These are phyloP conservation scores for Leptopilina drosophilae DNA, from an alignment of 2,888 invertebrate genomes.

Conservation along the genomic window DNA sequence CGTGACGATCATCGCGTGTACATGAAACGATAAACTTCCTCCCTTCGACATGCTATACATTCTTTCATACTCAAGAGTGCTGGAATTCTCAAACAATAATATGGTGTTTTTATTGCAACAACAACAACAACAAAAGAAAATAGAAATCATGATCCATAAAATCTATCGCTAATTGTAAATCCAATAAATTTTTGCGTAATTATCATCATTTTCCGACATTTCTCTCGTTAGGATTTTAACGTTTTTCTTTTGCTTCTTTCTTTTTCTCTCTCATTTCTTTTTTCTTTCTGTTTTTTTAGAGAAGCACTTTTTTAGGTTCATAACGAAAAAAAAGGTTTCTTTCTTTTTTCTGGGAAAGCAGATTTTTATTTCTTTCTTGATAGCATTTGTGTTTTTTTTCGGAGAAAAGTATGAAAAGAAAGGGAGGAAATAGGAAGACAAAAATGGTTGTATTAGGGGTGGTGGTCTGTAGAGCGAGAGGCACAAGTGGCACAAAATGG, in stretches of 20 bases:
- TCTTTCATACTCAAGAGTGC: not conserved
- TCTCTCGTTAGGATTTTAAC: too few relatives aligned
- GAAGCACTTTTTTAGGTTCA: too few relatives aligned
- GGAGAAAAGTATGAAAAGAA: not conserved
- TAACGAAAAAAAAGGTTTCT: too few relatives aligned
- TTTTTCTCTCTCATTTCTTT: too few relatives aligned
- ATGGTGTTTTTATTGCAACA: not conserved
- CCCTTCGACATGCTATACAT: conserved; percentile 31
- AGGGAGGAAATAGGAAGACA: conserved; percentile 21
- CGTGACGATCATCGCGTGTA: conserved; percentile 35
- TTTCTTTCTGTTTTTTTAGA: too few relatives aligned
- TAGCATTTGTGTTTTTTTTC: too few relatives aligned
- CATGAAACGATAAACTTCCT: conserved; percentile 35
- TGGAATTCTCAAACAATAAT: not conserved
- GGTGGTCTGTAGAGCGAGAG: conserved; percentile 49
- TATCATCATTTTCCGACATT: too few relatives aligned
- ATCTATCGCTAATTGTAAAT: not conserved
- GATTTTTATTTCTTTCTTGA: too few relatives aligned
- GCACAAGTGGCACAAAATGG: conserved; percentile 65
- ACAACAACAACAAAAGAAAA: not conserved
- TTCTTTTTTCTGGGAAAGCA: too few relatives aligned
- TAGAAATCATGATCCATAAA: not conserved
- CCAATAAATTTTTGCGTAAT: not conserved
- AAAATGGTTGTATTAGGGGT: conserved; percentile 5
- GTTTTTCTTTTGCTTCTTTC: too few relatives aligned